Base-by-base conservation (phyloP, 2,113 vertebrate genomes). In the Cranoglanis bouderius region DNA sequence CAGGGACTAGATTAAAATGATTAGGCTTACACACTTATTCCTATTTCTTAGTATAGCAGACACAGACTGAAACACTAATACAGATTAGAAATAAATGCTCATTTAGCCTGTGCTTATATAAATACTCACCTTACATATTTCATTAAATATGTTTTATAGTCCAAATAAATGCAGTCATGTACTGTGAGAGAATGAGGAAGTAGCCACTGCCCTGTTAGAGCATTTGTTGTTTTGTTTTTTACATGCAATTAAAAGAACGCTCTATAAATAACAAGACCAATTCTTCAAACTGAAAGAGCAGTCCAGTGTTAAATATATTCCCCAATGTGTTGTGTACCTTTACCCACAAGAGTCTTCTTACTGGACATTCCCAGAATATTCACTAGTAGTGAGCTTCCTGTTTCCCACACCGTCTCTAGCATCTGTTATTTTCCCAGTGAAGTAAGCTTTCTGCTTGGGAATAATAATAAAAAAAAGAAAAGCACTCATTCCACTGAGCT, bases 361-460 rank as follows among this genome's bases (percentile, higher is more conserved):
- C 67, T 74, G 67, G 24, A 85, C 84, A 75, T 75, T 85, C 84
- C 84, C 84, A 85, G 84, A 32, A 85, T 57, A 57, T 57, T 70
- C 49, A 72, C n/a, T 85, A 72, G 6, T 74, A 43, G 21, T 70
- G 8, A 53, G 84, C 67, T 57, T 85, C 84, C 84, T 74, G 84
- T 85, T 74, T 85, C 84, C 65, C 84, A 85, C 84, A 74, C 84
- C 29, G 35, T 70, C 18, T 70, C 2, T 6, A 65, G 65, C 63
- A 85, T 72, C 84, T 85, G 84, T 85, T 85, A 24, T 70, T 21
- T 72, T 84, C 49, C 65, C 46, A 85, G 49, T 40, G n/a, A 40
- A 74, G 46, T 19, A 72, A 51, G 38, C 32, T 57, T 75, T 85
- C 21, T 85, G n/a, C 21, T 35, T 38, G 61, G 65, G 32, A 83